These are phyloP conservation scores for Pelvicachromis taeniatus DNA, from an alignment of 2,113 vertebrate species.

Conservation along the genomic window DNA sequence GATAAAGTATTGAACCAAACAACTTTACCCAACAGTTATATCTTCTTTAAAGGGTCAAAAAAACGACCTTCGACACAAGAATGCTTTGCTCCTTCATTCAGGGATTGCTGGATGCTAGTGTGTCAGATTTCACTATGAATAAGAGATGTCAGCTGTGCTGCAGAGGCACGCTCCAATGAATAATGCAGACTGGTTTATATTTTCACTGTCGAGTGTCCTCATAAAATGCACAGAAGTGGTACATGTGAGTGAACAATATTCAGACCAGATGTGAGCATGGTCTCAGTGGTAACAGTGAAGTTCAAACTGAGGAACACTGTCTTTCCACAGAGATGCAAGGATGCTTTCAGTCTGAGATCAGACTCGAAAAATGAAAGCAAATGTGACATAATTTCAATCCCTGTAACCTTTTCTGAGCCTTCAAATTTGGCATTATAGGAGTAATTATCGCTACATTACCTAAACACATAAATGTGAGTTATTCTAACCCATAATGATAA, in stretches of 20 bases:
- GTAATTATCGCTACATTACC: neutral
- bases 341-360: neutral
- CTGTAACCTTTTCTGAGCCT: neutral
- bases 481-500: neutral
- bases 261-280: constrained; percentile 32
- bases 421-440: neutral
- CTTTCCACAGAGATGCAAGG: neutral
- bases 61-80: accelerated
- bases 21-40: neutral
- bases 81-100: neutral
- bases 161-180: neutral
- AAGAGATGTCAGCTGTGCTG: neutral
- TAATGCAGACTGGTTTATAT: constrained; percentile 16
- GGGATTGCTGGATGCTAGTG: neutral
- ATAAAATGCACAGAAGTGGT: neutral
- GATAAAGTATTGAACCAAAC: neutral
- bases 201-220: neutral
- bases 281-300: neutral
- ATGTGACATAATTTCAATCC: neutral
- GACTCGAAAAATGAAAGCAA: neutral
- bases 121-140: constrained; percentile 17
- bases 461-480: neutral
- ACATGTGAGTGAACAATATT: constrained; percentile 52
- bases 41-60: neutral
- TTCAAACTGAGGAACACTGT: neutral